Evolutionary conservation across 2,888 invertebrate species (phyloP).

Genomic region (Leuctra nigra): DNA sequence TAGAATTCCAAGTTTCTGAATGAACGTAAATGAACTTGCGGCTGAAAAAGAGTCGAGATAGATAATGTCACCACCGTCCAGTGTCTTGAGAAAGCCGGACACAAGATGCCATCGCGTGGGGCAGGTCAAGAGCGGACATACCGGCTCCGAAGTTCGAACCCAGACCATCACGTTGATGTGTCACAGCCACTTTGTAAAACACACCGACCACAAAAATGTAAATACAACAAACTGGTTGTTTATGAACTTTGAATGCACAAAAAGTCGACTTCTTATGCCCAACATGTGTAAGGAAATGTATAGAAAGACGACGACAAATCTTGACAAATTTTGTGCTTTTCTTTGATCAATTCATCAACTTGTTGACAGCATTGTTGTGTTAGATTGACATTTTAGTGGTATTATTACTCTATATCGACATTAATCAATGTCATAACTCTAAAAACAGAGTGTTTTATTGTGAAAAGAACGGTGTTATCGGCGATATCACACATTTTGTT

Average conservation of each 20-base stretch:
- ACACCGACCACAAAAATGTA: background rate
- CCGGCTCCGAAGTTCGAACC: conserved; percentile 7
- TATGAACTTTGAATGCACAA: conserved; percentile 2
- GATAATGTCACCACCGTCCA: too few species aligned
- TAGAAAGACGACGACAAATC: conserved; percentile 5
- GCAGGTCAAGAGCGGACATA: conserved; percentile 1
- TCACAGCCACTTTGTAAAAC: conserved; percentile 3
- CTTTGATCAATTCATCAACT: background rate
- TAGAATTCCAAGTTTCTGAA: too few species aligned
- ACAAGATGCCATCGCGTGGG: too few species aligned
- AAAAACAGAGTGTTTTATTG: too few species aligned
- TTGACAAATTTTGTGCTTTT: conserved; percentile 12
- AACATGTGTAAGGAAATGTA: background rate
- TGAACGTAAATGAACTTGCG: too few species aligned
- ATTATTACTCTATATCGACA: background rate
- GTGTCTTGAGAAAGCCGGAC: too few species aligned
- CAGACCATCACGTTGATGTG: background rate
- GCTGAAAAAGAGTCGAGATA: too few species aligned
- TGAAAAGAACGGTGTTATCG: too few species aligned
- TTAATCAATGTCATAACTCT: conserved; percentile 13
- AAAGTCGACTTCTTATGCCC: conserved; percentile 1
- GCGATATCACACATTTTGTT: too few species aligned
- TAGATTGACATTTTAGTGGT: conserved; percentile 2
- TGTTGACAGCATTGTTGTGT: conserved; percentile 10
- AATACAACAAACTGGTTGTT: conserved; percentile 8